Conservation (phyloP, 2,797 vertebrate species). For the Xerus rutilus region DNA sequence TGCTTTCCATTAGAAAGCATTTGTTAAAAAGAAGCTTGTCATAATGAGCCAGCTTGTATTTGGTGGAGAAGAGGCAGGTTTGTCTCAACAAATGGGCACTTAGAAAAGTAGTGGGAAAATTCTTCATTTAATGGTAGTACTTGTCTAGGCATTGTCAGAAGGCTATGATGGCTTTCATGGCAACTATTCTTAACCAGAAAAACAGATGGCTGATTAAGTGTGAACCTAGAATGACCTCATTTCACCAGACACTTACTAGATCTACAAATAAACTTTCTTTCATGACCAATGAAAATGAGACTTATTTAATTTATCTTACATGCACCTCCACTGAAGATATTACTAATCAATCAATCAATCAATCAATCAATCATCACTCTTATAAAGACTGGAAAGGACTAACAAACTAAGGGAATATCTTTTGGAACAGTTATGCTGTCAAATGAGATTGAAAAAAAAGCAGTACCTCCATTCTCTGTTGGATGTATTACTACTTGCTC, state of each 20-base stretch:
- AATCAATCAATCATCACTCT: not conserved
- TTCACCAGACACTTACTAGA: not conserved
- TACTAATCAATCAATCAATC: not conserved
- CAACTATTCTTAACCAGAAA: not conserved
- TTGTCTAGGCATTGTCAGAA: not conserved
- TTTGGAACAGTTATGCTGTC: not conserved
- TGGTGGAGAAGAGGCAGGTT: slow-evolving; percentile 23
- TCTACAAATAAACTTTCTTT: not conserved
- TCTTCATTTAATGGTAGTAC: not conserved
- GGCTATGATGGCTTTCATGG: not conserved
- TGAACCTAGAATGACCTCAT: not conserved
- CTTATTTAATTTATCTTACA: not conserved
- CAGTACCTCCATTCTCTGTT: not conserved
- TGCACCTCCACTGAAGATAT: not conserved
- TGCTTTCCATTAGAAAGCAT: not conserved
- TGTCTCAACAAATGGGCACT: not conserved
- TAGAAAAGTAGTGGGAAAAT: not conserved
- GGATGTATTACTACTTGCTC: not conserved
- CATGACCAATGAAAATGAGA: not conserved
- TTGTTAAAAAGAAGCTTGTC: not conserved
- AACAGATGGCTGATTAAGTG: not conserved
- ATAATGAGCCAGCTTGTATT: slow-evolving; percentile 20
- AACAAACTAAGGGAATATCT: not conserved
- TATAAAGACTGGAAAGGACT: not conserved
- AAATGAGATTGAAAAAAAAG: not conserved